Conservation (phyloP, 1,140 invertebrate species). For the Scaptodrosophila lebanonensis region DNA sequence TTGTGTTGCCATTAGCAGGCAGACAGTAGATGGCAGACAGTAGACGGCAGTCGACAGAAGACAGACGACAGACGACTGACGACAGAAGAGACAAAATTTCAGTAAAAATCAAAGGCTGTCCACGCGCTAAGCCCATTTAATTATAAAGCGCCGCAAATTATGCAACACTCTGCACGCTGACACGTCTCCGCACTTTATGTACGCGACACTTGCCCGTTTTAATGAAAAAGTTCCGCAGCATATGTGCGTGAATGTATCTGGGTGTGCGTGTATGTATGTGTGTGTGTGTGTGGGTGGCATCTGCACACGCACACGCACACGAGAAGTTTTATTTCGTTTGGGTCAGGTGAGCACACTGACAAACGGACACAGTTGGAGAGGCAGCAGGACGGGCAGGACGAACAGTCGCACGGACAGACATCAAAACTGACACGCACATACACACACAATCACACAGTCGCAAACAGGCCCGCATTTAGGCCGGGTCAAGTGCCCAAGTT, state of each 20-base stretch:
- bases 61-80: too few relatives aligned
- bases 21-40: too few relatives aligned
- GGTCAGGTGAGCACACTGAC: slow-evolving; percentile 47
- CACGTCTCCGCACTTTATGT: slow-evolving; percentile 34
- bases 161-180: slow-evolving; percentile 28
- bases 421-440: slow-evolving; percentile 68
- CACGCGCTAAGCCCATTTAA: slow-evolving; percentile 30
- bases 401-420: slow-evolving; percentile 19
- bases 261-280: slow-evolving; percentile 10
- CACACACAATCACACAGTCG: slow-evolving; percentile 31
- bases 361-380: too few relatives aligned
- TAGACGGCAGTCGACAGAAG: too few relatives aligned
- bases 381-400: neutral
- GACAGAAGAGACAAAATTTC: too few relatives aligned
- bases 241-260: slow-evolving; percentile 35
- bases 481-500: slow-evolving; percentile 38
- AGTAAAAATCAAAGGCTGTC: neutral
- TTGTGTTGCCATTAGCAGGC: too few relatives aligned
- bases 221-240: slow-evolving; percentile 52
- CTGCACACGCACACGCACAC: slow-evolving; percentile 22
- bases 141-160: slow-evolving; percentile 42
- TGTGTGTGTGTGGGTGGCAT: slow-evolving; percentile 3
- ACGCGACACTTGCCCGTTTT: slow-evolving; percentile 31
- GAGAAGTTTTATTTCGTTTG: slow-evolving; percentile 42
- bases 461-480: slow-evolving; percentile 41